These are phyloP conservation scores for Xylocampa areola DNA, from an alignment of 2,888 invertebrate species.

Conservation along the genomic window DNA sequence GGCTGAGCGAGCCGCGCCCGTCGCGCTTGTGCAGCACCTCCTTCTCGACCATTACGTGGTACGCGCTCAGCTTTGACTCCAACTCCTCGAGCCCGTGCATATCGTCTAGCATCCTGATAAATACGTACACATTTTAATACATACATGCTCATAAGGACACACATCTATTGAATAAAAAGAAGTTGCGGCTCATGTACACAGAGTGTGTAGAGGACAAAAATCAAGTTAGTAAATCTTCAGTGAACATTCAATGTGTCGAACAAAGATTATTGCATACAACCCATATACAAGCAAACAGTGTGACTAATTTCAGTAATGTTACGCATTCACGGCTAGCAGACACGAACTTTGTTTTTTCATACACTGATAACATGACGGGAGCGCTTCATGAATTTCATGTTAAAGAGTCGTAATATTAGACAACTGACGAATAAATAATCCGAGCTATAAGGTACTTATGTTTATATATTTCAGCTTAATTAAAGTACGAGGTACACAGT, in stretches of 20 bases:
- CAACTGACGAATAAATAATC: conserved; percentile 2
- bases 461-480: conserved; percentile 22
- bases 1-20: conserved; percentile 76
- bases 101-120: conserved; percentile 90
- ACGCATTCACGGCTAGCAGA: conserved; percentile 9
- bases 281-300: conserved; percentile 35
- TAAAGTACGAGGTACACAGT: conserved; percentile 19
- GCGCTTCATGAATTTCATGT: conserved; percentile 1
- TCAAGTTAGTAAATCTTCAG: conserved; percentile 26
- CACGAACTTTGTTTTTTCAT: conserved; percentile 13
- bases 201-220: conserved; percentile 1
- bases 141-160: conserved; percentile 32
- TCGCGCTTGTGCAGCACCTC: conserved; percentile 87
- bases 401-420: conserved; percentile 6
- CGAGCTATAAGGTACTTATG: conserved; percentile 5
- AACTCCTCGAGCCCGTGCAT: conserved; percentile 94
- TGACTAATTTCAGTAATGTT: conserved; percentile 21
- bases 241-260: neutral
- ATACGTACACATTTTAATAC: conserved; percentile 58
- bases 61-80: conserved; percentile 93
- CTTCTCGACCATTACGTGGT: conserved; percentile 94
- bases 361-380: neutral
- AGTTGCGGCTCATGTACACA: conserved; percentile 19
- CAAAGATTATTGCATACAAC: conserved; percentile 31
- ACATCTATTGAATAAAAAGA: conserved; percentile 20